A percentile compares a stretch with the other conserved stretches of the same genome.
These are phyloP conservation scores for Invenusta paracnida DNA, from an alignment of 2,888 invertebrate species.

Conservation along the genomic window DNA sequence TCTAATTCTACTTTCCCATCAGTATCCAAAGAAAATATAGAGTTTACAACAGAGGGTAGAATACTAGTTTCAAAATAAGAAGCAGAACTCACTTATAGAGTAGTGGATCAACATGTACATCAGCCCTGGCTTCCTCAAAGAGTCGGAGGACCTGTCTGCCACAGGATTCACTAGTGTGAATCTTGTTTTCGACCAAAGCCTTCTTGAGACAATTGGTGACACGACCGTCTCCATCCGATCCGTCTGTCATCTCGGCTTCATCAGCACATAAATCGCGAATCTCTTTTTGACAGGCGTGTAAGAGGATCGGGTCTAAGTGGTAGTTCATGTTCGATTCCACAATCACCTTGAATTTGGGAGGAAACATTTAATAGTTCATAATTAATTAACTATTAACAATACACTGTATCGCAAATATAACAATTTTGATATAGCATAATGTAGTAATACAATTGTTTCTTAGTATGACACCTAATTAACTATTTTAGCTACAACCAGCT, in stretches of 20 bases:
- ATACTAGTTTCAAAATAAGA: too few species aligned
- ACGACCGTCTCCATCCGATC: conserved; percentile 64
- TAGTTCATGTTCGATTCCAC: conserved; percentile 69
- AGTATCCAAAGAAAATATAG: too few species aligned
- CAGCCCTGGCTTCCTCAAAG: conserved; percentile 77
- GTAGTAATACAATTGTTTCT: too few species aligned
- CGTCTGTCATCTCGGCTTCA: conserved; percentile 61
- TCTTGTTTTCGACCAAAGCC: conserved; percentile 57
- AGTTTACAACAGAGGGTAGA: too few species aligned
- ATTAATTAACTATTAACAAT: too few species aligned
- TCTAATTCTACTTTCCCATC: too few species aligned
- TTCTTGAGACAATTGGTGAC: conserved; percentile 84
- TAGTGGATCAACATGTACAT: conserved; percentile 88
- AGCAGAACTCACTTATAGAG: too few species aligned
- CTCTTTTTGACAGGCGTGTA: conserved; percentile 74
- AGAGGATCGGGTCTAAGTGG: conserved; percentile 61
- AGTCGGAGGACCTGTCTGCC: conserved; percentile 69
- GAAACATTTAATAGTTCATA: too few species aligned
- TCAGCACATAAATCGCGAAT: conserved; percentile 68
- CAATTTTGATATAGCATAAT: too few species aligned
- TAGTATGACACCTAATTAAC: too few species aligned
- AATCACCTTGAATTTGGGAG: conserved; percentile 6
- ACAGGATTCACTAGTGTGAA: conserved; percentile 47
- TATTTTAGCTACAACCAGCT: too few species aligned
- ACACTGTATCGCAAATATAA: too few species aligned